Percentiles rank a stretch among this genome's conserved stretches.
Conservation (phyloP, 1,140 invertebrate species). For the Trypoxylus dichotomus region DNA sequence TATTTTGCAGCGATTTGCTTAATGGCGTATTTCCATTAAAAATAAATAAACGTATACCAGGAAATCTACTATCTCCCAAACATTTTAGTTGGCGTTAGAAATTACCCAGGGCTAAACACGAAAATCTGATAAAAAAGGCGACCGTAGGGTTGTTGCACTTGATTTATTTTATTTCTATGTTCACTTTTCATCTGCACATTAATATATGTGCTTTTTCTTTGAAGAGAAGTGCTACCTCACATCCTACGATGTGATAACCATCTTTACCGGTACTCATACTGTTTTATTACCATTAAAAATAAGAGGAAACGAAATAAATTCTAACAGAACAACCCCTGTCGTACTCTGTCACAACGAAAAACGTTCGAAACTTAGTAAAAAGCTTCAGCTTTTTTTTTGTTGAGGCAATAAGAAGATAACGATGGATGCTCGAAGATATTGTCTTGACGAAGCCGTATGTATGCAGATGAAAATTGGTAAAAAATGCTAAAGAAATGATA, state of each 20-base stretch:
- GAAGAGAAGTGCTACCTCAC: not conserved
- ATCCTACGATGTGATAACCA: slow-evolving; percentile 30
- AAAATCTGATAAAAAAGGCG: not conserved
- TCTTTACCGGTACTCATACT: slow-evolving; percentile 30
- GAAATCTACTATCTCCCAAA: too few relatives aligned
- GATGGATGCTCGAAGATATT: too few relatives aligned
- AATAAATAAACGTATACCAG: too few relatives aligned
- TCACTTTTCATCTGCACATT: not conserved
- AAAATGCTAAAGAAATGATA: not conserved
- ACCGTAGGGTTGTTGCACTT: not conserved
- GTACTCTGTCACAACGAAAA: slow-evolving; percentile 23
- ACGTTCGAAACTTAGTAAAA: too few relatives aligned
- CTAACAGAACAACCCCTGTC: slow-evolving; percentile 33
- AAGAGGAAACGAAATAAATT: slow-evolving; percentile 34
- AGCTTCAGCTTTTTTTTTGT: too few relatives aligned
- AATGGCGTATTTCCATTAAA: too few relatives aligned
- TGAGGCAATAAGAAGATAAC: too few relatives aligned
- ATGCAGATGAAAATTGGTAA: not conserved
- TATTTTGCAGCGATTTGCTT: too few relatives aligned
- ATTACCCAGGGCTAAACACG: too few relatives aligned
- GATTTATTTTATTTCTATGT: slow-evolving; percentile 11
- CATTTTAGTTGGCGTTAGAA: too few relatives aligned
- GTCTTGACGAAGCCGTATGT: too few relatives aligned
- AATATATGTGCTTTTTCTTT: not conserved
- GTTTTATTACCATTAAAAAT: slow-evolving; percentile 33